These are phyloP conservation scores for Liodrosophila aerea DNA, from an alignment of 2,888 invertebrate genomes.

Conservation along the genomic window DNA sequence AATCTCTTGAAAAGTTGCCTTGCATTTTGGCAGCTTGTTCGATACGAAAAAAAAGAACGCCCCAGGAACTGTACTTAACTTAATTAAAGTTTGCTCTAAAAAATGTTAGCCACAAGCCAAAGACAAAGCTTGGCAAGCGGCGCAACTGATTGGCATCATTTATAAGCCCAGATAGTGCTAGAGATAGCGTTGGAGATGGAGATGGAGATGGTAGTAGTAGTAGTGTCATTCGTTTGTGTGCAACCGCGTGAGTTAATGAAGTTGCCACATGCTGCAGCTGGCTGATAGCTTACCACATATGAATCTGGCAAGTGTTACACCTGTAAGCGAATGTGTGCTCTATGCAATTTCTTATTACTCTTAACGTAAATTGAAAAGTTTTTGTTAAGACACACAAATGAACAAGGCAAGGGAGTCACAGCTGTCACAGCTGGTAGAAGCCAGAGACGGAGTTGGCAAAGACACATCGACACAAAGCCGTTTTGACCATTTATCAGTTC, in stretches of 20 bases:
- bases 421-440: conserved; percentile 53
- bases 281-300: conserved; percentile 49
- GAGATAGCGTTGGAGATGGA: neutral
- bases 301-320: conserved; percentile 23
- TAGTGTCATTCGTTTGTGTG: conserved; percentile 53
- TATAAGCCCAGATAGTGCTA: conserved; percentile 35
- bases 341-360: conserved; percentile 42
- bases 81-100: conserved; percentile 63
- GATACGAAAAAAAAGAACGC: conserved; percentile 24
- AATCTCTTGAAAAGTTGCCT: conserved; percentile 4
- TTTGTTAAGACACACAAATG: conserved; percentile 57
- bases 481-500: conserved; percentile 74
- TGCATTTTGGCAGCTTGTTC: conserved; percentile 46
- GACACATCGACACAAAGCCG: conserved; percentile 70
- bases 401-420: conserved; percentile 24
- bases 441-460: neutral
- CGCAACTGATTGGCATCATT: conserved; percentile 40
- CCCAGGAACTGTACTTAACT: conserved; percentile 54
- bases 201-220: neutral
- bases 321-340: neutral
- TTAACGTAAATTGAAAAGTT: conserved; percentile 64
- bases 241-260: conserved; percentile 60
- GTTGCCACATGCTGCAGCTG: conserved; percentile 19
- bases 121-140: conserved; percentile 49
- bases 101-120: conserved; percentile 44